These are phyloP conservation scores for Pluvialis apricaria DNA, from an alignment of 2,113 vertebrate species.

Conservation along the genomic window DNA sequence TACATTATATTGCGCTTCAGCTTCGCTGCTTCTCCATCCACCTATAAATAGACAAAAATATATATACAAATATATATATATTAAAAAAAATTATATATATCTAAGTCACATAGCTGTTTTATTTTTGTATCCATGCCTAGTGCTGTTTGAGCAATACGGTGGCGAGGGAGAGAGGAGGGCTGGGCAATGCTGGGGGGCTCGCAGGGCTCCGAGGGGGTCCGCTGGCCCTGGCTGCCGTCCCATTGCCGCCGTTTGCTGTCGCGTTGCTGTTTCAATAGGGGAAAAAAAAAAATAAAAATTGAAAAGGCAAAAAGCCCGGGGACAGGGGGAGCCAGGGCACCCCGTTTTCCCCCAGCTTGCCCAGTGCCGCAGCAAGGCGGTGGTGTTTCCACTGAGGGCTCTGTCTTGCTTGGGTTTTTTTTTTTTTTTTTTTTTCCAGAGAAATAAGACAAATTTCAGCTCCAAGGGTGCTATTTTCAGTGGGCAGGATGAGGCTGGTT, in stretches of 20 bases:
- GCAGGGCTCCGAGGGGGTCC: background rate
- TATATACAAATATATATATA: slow-evolving; percentile 68
- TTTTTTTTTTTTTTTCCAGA: background rate
- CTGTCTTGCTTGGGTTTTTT: background rate
- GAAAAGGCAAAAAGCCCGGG: background rate
- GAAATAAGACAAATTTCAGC: background rate
- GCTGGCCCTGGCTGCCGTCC: background rate
- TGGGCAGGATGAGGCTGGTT: background rate
- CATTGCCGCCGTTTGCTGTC: background rate
- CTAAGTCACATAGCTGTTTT: slow-evolving; percentile 73
- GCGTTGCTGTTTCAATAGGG: background rate
- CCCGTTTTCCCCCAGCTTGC: background rate
- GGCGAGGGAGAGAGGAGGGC: slow-evolving; percentile 30
- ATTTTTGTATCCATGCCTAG: slow-evolving; percentile 78
- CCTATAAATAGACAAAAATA: slow-evolving; percentile 64
- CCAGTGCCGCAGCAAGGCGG: fast-evolving
- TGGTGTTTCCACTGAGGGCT: background rate
- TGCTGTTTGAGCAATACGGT: slow-evolving; percentile 60
- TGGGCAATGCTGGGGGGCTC: background rate
- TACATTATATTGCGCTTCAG: slow-evolving; percentile 48
- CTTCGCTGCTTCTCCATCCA: slow-evolving; percentile 45
- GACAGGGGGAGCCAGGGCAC: background rate
- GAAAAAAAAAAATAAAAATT: background rate
- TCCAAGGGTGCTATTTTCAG: background rate
- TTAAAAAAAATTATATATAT: slow-evolving; percentile 67